These are phyloP conservation scores for Nycteola revayana DNA, from an alignment of 2,888 invertebrate genomes.

Conservation along the genomic window DNA sequence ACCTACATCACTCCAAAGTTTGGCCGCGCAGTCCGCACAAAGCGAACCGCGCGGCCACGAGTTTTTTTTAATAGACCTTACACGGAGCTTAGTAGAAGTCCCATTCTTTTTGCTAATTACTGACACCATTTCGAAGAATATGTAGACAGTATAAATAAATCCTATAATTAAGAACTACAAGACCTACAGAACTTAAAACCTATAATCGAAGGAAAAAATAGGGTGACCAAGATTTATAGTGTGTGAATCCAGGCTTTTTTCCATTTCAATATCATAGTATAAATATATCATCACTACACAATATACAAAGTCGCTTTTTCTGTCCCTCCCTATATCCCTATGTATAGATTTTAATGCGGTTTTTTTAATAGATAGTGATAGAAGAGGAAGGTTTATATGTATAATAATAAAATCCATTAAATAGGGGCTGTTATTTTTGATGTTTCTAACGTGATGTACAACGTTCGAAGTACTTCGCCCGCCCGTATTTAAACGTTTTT, in stretches of 20 bases:
- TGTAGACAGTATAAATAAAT: conserved; percentile 9
- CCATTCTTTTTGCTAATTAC: conserved; percentile 10
- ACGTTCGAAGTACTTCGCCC: conserved; percentile 13
- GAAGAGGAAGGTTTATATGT: conserved; percentile 13
- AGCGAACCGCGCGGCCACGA: conserved; percentile 4
- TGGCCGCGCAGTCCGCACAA: conserved; percentile 9
- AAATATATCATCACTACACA: conserved; percentile 13
- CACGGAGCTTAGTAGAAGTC: conserved; percentile 10
- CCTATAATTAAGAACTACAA: conserved; percentile 9
- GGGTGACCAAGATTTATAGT: conserved; percentile 13
- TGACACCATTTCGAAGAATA: conserved; percentile 9
- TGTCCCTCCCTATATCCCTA: conserved; percentile 12
- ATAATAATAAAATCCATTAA: conserved; percentile 12
- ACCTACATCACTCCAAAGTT: conserved; percentile 11
- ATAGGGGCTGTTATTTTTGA: conserved; percentile 13
- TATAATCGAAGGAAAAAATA: conserved; percentile 12
- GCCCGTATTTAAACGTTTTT: conserved; percentile 13
- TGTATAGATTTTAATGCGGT: conserved; percentile 13
- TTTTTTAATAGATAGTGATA: conserved; percentile 13
- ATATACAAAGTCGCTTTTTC: conserved; percentile 13
- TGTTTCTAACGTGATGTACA: conserved; percentile 13
- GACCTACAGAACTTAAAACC: conserved; percentile 14
- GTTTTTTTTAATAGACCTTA: conserved; percentile 5
- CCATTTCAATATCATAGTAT: conserved; percentile 13
- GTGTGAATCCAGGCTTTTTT: conserved; percentile 13